Percentiles rank a stretch among this genome's conserved stretches.
Conservation (phyloP, 92 coral and sea anemone species). For the Micromussa lordhowensis region DNA sequence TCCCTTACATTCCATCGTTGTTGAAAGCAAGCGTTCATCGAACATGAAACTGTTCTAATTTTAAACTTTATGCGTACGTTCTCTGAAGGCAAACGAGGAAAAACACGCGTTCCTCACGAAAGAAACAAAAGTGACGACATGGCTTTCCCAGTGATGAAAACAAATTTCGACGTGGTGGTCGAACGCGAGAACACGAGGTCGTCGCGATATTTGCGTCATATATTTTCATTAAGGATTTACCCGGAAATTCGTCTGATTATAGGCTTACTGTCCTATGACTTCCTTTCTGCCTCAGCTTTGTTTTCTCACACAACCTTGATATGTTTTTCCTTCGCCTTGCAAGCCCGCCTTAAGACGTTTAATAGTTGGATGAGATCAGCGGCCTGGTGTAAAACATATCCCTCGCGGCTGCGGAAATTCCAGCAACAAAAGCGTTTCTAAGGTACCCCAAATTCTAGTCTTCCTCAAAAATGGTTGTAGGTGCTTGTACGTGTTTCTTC, state of each 20-base stretch:
- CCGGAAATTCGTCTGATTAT: slow-evolving; percentile 15
- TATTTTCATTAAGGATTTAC: not conserved
- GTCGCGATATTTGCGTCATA: not conserved
- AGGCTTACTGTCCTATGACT: slow-evolving; percentile 12
- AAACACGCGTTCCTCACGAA: slow-evolving; percentile 11
- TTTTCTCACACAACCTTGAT: not conserved
- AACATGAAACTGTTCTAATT: not conserved
- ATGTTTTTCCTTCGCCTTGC: not conserved
- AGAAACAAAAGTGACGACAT: not conserved
- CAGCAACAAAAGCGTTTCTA: not conserved
- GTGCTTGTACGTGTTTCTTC: not conserved
- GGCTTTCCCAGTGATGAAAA: not conserved
- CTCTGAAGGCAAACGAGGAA: not conserved
- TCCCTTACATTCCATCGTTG: not conserved
- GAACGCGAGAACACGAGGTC: not conserved
- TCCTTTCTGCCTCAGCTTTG: not conserved
- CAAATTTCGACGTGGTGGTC: not conserved
- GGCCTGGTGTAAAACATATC: not conserved
- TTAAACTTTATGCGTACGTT: not conserved
- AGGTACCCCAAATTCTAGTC: not conserved
- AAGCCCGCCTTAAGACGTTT: not conserved
- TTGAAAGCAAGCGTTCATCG: slow-evolving; percentile 1
- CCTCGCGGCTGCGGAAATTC: not conserved
- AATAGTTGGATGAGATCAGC: not conserved
- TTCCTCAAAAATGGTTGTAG: not conserved